Conservation (phyloP, 2,113 vertebrate genomes). For the Hipposideros armiger region DNA sequence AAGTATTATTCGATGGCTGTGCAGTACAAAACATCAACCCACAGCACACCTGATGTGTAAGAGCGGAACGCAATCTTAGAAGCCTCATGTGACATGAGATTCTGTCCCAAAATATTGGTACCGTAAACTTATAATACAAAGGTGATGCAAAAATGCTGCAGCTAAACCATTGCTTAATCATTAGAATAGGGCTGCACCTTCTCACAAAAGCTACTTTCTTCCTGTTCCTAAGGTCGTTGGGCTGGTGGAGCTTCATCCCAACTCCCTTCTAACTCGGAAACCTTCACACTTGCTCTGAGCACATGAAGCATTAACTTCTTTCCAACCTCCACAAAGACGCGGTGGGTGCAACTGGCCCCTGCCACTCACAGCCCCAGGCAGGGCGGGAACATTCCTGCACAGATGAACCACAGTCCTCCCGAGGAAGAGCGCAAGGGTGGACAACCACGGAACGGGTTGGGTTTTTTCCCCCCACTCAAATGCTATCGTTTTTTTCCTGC, state of each 20-base stretch:
- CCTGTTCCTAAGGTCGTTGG: not conserved
- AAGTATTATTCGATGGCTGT: not conserved
- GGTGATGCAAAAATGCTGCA: not conserved
- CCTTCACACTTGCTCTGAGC: not conserved
- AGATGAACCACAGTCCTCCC: not conserved
- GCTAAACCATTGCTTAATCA: not conserved
- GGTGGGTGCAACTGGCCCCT: too few species aligned
- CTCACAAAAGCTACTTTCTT: not conserved
- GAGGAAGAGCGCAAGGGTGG: not conserved
- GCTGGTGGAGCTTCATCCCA: not conserved
- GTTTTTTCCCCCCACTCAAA: not conserved
- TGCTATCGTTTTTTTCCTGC: not conserved
- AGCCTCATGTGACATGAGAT: not conserved
- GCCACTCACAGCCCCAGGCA: not conserved
- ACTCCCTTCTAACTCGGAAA: not conserved
- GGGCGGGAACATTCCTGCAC: not conserved
- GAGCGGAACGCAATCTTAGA: not conserved
- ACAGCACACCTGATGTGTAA: not conserved
- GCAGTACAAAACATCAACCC: not conserved
- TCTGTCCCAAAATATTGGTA: not conserved
- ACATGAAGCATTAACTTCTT: not conserved
- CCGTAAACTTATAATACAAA: not conserved
- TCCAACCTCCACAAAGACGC: not conserved
- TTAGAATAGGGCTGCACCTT: not conserved
- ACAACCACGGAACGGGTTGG: not conserved